Evolutionary conservation across 2,888 invertebrate species (phyloP).

Genomic region (Dromius quadrimaculatus): DNA sequence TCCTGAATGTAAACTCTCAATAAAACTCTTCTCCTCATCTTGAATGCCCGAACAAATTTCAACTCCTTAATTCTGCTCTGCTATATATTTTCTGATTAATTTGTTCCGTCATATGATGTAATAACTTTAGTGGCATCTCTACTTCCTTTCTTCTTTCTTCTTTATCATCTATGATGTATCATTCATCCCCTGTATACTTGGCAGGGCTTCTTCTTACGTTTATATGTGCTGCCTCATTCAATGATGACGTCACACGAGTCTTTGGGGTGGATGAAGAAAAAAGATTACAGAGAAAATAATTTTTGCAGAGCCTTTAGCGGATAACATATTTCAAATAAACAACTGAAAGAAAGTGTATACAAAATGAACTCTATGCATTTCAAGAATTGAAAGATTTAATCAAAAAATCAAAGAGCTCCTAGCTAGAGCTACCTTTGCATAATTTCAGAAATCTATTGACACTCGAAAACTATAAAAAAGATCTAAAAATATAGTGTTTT

Average conservation of each 20-base stretch:
- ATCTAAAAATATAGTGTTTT: neutral
- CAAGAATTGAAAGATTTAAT: no score
- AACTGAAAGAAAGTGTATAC: no score
- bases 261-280: neutral
- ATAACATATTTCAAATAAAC: neutral
- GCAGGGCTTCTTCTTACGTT: constrained; percentile 55
- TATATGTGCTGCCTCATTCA: constrained; percentile 56
- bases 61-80: constrained; percentile 54
- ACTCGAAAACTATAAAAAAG: no score
- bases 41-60: neutral
- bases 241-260: constrained; percentile 32
- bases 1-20: no score
- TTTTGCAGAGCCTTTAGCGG: neutral
- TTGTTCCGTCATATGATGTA: constrained; percentile 58
- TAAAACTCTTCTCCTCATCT: neutral
- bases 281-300: neutral
- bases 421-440: no score
- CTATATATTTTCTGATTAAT: constrained; percentile 59
- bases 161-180: constrained; percentile 29
- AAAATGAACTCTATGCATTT: no score
- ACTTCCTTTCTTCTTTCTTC: constrained; percentile 54
- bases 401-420: no score
- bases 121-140: constrained; percentile 58
- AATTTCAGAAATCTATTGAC: no score
- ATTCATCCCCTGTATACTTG: constrained; percentile 10